Evolutionary conservation across 1,140 invertebrate species (phyloP), one percentile per base, ranked within the genome.

Genomic region (Acromyrmex heyeri): DNA sequence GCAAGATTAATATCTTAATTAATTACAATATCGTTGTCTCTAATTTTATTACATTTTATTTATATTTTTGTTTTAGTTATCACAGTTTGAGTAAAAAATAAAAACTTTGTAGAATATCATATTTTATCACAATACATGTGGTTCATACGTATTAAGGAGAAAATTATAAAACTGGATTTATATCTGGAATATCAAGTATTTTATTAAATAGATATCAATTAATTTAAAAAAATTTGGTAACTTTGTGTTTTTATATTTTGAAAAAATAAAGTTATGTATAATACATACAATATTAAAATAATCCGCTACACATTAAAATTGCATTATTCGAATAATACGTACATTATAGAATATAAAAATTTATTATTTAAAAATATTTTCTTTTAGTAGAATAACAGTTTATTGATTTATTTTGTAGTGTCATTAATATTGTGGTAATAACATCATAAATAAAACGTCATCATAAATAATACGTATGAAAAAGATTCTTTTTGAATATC

Each of bases 401-500:
- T 27, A 83, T 62, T 38, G 64, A 79, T 69, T 70, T 38, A 75
- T 62, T 55, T 61, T 64, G 69, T 75, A 81, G 30, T 77, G 53
- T 89, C 34, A 69, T 50, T 88, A 70, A 83, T 65, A 78, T 90
- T 55, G 62, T 27, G 55, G 27, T 34, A 89, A 86, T 73, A 57
- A 57, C 8, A 1, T 89, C 16, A 30, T 34, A 62, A 55, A 21
- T 64, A 83, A 88, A 30, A 30, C 27, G 24, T 24, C 24, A 24
- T 24, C 24, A 24, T 24, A 24, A 24, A 24, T 24, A 24, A 24
- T 57, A 77, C 16, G 64, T 91, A 75, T 30, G 59, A 92, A 89
- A 89, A 88, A 77, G 76, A 87, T 90, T 65, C 69, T 81, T 30
- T 6, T n/a, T 62, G 14, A 44, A 55, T 78, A 85, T 88, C 53